phyloP scores from a whole-genome alignment of 2,888 invertebrate species.

The Cyrtodaria siliqua region DNA sequence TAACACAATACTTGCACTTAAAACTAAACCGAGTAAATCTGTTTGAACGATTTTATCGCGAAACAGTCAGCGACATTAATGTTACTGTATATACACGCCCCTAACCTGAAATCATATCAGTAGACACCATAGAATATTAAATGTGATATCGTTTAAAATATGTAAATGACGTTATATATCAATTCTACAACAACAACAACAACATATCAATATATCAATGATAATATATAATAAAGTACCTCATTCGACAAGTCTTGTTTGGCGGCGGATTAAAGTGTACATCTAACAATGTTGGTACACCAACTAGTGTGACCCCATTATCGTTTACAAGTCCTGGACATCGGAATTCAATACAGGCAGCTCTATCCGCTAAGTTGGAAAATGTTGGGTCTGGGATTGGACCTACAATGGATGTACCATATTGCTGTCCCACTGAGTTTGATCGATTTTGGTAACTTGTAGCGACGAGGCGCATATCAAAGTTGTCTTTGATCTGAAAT shows the following conservation, averaged over 20 bases:
- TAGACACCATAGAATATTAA: no score
- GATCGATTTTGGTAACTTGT: conserved; percentile 2
- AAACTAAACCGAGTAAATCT: no score
- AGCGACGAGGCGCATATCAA: conserved; percentile 13
- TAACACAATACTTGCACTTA: no score
- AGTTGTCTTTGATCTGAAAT: conserved; percentile 11
- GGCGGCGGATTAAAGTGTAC: conserved; percentile 12
- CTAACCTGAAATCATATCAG: no score
- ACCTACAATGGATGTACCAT: conserved; percentile 10
- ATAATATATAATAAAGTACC: no score
- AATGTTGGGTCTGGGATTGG: conserved; percentile 10
- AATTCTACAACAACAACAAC: no score
- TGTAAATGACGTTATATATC: no score
- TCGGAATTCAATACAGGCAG: conserved; percentile 24
- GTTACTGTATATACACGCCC: no score
- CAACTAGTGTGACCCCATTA: not conserved
- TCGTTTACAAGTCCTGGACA: conserved; percentile 23
- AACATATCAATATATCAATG: no score
- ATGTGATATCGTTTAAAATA: no score
- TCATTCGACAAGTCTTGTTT: conserved; percentile 7
- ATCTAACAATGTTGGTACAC: conserved; percentile 9
- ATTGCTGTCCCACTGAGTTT: conserved; percentile 4
- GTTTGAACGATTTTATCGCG: no score
- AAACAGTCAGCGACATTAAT: no score
- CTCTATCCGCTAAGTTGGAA: not conserved